phyloP scores from a whole-genome alignment of 1,140 invertebrate genomes.

The Plutomurus gul region DNA sequence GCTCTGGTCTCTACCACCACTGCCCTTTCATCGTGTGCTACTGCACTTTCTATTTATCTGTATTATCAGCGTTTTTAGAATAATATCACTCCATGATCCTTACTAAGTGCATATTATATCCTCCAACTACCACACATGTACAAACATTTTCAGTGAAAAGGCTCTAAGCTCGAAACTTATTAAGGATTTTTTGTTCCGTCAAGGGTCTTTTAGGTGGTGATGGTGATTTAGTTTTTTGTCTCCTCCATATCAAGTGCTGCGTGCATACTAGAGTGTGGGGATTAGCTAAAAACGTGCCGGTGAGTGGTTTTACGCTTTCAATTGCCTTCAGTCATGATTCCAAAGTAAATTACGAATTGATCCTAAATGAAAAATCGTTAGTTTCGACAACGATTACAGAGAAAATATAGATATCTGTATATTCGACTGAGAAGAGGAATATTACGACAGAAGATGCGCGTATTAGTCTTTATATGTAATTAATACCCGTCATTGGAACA shows the following conservation, averaged over 20 bases:
- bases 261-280: not conserved
- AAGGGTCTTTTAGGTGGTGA: not conserved
- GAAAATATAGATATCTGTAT: too few species aligned
- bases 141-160: too few species aligned
- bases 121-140: too few species aligned
- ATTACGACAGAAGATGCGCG: too few species aligned
- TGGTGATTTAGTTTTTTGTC: too few species aligned
- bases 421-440: too few species aligned
- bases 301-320: not conserved
- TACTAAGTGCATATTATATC: too few species aligned
- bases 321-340: too few species aligned
- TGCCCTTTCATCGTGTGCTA: not conserved
- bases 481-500: constrained; percentile 5
- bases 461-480: too few species aligned
- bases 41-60: not conserved
- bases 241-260: too few species aligned
- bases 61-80: not conserved
- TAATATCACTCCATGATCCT: not conserved
- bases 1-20: not conserved
- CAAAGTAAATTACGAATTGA: not conserved
- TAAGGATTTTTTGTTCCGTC: not conserved
- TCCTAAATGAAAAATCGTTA: not conserved
- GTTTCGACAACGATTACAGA: not conserved
- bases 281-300: not conserved
- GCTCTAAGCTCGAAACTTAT: too few species aligned